Evolutionary conservation across 2,113 vertebrate species (phyloP).

Genomic region (Elephas maximus): DNA sequence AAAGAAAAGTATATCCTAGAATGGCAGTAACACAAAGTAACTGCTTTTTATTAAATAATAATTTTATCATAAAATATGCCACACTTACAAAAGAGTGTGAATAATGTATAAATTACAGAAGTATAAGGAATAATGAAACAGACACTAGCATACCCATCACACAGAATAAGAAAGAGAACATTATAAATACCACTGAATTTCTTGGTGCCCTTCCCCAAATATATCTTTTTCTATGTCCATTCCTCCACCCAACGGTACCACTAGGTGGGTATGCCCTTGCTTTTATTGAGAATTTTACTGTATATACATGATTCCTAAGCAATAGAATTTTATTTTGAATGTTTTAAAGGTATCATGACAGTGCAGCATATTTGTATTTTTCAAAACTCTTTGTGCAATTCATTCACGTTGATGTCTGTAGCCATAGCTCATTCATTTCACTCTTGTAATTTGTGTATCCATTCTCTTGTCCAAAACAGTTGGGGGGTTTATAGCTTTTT

Average conservation of each 20-base stretch:
- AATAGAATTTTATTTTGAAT: background rate
- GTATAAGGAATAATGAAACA: background rate
- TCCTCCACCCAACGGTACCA: background rate
- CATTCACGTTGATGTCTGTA: background rate
- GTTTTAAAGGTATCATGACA: background rate
- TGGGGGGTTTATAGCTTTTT: background rate
- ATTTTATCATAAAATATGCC: conserved; percentile 17
- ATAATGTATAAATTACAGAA: background rate
- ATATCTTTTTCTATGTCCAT: background rate
- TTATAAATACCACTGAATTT: background rate
- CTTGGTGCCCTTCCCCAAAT: background rate
- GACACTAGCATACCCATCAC: background rate
- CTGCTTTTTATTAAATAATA: background rate
- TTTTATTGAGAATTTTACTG: background rate
- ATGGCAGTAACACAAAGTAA: background rate
- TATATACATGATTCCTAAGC: background rate
- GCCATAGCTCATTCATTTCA: background rate
- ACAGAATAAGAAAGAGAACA: background rate
- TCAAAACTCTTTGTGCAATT: background rate
- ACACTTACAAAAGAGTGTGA: background rate
- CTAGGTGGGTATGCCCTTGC: background rate
- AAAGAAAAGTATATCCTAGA: background rate
- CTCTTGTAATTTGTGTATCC: background rate
- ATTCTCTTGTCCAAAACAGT: background rate
- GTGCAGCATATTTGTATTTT: background rate